A percentile compares a stretch with the other conserved stretches of the same genome.
Evolutionary conservation across 2,888 invertebrate genomes (phyloP).

Genomic region (Lordiphosa fenestrarum): DNA sequence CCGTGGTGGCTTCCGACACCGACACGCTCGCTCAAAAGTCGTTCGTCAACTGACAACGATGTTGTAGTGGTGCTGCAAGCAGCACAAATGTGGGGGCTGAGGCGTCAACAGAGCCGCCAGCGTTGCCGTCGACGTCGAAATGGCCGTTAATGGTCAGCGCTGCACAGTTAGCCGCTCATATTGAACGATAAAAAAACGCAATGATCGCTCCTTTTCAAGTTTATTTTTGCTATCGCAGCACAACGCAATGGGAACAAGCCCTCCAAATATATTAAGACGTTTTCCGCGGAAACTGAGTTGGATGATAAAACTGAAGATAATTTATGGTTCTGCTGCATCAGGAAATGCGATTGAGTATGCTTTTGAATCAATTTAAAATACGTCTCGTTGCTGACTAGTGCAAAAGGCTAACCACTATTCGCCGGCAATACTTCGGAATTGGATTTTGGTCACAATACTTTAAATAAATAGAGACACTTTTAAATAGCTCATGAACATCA

Average conservation of each 20-base stretch:
- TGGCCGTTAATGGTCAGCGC: constrained; percentile 51
- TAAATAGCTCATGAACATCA: too few relatives aligned
- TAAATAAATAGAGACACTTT: too few relatives aligned
- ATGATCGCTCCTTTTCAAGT: constrained; percentile 28
- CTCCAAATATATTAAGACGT: constrained; percentile 22
- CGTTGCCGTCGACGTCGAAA: constrained; percentile 21
- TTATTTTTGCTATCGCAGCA: constrained; percentile 32
- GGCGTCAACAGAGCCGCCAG: constrained; percentile 19
- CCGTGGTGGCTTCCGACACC: constrained; percentile 13
- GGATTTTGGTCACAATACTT: too few relatives aligned
- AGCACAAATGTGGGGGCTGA: constrained; percentile 19
- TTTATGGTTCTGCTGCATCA: too few relatives aligned
- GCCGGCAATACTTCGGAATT: too few relatives aligned
- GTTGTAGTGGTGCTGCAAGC: constrained; percentile 41
- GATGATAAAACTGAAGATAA: constrained; percentile 24
- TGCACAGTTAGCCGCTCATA: constrained; percentile 55
- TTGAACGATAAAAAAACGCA: constrained; percentile 20
- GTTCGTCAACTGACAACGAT: constrained; percentile 58
- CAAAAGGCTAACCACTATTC: too few relatives aligned
- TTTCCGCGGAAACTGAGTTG: constrained; percentile 31
- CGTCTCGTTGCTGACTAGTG: too few relatives aligned
- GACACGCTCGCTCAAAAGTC: constrained; percentile 54
- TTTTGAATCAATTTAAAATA: too few relatives aligned
- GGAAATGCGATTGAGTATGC: neutral
- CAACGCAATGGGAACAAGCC: constrained; percentile 17